A percentile compares a stretch with the other conserved stretches of the same genome.
These are phyloP conservation scores for Heliangelus exortis DNA, from an alignment of 2,797 vertebrate species.

Conservation along the genomic window DNA sequence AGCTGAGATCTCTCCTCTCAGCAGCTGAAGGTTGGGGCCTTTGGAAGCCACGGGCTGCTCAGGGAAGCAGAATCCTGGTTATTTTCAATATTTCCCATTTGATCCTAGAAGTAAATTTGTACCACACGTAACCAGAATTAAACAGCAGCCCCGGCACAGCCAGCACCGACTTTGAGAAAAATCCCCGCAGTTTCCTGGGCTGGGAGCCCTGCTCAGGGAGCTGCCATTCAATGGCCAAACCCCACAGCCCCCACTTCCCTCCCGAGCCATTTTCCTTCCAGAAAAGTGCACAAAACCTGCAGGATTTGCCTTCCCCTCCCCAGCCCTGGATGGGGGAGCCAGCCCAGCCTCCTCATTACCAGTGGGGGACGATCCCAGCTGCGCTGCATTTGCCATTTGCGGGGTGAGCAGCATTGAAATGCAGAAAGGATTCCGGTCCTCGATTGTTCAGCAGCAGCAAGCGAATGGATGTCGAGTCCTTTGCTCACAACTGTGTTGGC, in stretches of 20 bases:
- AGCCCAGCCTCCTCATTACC: conserved; percentile 11
- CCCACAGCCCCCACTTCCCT: not conserved
- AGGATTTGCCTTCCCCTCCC: not conserved
- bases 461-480: conserved; percentile 13
- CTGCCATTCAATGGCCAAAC: not conserved
- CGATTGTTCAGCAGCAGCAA: conserved; percentile 5
- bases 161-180: not conserved
- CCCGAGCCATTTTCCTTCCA: not conserved
- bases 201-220: not conserved
- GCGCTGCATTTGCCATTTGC: conserved; percentile 5
- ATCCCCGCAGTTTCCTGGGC: not conserved
- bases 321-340: not conserved
- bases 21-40: not conserved
- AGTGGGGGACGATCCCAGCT: not conserved
- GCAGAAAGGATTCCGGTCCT: not conserved
- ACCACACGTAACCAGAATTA: not conserved
- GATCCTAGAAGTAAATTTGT: conserved; percentile 35
- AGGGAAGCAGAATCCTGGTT: conserved; percentile 2
- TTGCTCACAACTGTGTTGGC: conserved; percentile 53
- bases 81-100: conserved; percentile 54
- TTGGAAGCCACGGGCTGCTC: not conserved
- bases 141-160: not conserved
- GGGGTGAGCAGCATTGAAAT: not conserved
- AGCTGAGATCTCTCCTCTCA: not conserved
- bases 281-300: not conserved